Percentiles rank a stretch among this genome's conserved stretches.
Evolutionary conservation across 1,140 invertebrate species (phyloP).

Genomic region (Procambarus clarkii): DNA sequence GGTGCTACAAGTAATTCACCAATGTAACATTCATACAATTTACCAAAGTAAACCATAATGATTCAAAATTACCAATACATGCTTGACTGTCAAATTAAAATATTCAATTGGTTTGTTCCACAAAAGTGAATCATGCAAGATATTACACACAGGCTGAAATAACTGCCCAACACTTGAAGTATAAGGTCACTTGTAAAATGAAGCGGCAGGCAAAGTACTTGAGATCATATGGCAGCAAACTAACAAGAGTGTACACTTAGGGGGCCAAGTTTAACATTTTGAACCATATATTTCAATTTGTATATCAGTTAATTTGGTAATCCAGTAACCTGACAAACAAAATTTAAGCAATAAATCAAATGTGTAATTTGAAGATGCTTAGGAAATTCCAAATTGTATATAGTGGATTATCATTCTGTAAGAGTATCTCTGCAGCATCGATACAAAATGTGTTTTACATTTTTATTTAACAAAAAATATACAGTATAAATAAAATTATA

Average conservation of each 20-base stretch:
- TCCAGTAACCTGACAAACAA: neutral
- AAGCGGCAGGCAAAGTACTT: neutral
- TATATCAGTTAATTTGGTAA: neutral
- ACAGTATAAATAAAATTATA: constrained; percentile 1
- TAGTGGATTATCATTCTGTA: neutral
- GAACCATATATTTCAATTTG: too few relatives aligned
- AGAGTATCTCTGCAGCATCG: neutral
- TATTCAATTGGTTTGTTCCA: neutral
- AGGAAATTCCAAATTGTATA: neutral
- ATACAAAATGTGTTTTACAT: neutral
- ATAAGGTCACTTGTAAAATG: constrained; percentile 6
- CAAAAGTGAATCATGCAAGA: neutral
- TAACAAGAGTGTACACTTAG: too few relatives aligned
- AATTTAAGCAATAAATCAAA: neutral
- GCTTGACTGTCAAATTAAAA: neutral
- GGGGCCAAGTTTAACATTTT: too few relatives aligned
- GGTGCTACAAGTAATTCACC: neutral
- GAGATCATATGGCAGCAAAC: neutral
- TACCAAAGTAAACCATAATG: neutral
- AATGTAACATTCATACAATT: neutral
- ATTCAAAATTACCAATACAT: neutral
- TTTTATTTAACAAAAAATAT: neutral
- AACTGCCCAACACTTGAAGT: neutral
- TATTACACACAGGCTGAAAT: neutral
- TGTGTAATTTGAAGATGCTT: neutral